phyloP scores from a whole-genome alignment of 1,140 invertebrate genomes.

The Paracyclopina nana region DNA sequence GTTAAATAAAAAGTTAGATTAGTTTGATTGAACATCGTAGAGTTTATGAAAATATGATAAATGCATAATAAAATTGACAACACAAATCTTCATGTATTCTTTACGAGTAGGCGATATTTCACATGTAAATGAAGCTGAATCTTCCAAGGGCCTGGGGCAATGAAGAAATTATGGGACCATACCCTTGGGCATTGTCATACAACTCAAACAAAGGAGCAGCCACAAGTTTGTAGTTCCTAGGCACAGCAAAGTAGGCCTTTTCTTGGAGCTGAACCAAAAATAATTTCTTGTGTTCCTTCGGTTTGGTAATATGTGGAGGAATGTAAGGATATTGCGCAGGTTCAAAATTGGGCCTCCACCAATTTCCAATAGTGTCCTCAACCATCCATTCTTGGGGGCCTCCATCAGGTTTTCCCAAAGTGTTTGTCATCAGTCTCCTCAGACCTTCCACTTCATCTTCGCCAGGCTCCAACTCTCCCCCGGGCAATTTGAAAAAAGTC shows the following conservation, averaged over 20 bases:
- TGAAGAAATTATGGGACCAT: constrained; percentile 95
- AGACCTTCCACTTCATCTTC: constrained; percentile 96
- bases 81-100: too few species aligned
- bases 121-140: constrained; percentile 28
- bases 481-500: constrained; percentile 97
- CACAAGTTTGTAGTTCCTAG: constrained; percentile 99
- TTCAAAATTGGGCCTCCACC: constrained; percentile 99
- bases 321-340: constrained; percentile 98
- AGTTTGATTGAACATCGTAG: too few species aligned
- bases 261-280: constrained; percentile 78
- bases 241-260: constrained; percentile 85
- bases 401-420: constrained; percentile 86
- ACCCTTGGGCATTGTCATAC: constrained; percentile 97
- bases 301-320: constrained; percentile 95
- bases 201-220: constrained; percentile 96
- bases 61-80: too few species aligned
- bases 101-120: too few species aligned
- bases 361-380: constrained; percentile 86
- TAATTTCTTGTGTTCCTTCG: constrained; percentile 95
- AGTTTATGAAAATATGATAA: too few species aligned
- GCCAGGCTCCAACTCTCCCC: constrained; percentile 87
- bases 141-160: constrained; percentile 89
- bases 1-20: too few species aligned
- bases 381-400: constrained; percentile 92
- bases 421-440: constrained; percentile 79